These are phyloP conservation scores for Terebella lapidaria DNA, from an alignment of 2,888 invertebrate species.

Conservation along the genomic window DNA sequence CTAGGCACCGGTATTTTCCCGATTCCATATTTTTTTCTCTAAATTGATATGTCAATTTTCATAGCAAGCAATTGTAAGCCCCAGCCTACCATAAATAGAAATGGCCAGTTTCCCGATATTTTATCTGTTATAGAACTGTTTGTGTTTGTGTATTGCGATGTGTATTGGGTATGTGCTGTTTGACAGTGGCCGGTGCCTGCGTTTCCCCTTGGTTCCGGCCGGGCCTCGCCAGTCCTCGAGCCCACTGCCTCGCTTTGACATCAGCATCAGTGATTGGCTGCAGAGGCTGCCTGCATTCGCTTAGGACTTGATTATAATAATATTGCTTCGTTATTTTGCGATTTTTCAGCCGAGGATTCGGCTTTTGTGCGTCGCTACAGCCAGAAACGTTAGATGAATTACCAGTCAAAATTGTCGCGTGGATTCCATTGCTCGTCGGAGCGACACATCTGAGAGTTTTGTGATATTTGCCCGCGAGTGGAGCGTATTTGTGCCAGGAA, in stretches of 20 bases:
- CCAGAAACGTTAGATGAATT: constrained; percentile 19
- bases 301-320: constrained; percentile 19
- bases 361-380: constrained; percentile 22
- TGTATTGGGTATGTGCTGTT: too few relatives aligned
- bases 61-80: too few relatives aligned
- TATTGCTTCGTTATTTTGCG: constrained; percentile 22
- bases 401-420: background rate
- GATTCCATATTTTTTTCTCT: too few relatives aligned
- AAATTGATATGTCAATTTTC: too few relatives aligned
- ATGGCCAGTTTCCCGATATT: too few relatives aligned
- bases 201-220: constrained; percentile 7
- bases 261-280: background rate
- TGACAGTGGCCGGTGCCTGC: constrained; percentile 6
- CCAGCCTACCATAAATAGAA: too few relatives aligned
- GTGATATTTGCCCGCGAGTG: too few relatives aligned
- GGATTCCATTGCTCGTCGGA: background rate
- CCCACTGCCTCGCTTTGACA: background rate
- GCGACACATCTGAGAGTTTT: background rate
- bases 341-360: constrained; percentile 25
- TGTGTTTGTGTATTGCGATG: too few relatives aligned
- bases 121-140: too few relatives aligned
- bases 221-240: background rate
- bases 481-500: too few relatives aligned
- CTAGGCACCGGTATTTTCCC: too few relatives aligned
- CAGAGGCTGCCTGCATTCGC: background rate